These are phyloP conservation scores for Hemicentrotus pulcherrimus DNA, from an alignment of 35 echinoderm and acorn worm genomes.

Conservation along the genomic window DNA sequence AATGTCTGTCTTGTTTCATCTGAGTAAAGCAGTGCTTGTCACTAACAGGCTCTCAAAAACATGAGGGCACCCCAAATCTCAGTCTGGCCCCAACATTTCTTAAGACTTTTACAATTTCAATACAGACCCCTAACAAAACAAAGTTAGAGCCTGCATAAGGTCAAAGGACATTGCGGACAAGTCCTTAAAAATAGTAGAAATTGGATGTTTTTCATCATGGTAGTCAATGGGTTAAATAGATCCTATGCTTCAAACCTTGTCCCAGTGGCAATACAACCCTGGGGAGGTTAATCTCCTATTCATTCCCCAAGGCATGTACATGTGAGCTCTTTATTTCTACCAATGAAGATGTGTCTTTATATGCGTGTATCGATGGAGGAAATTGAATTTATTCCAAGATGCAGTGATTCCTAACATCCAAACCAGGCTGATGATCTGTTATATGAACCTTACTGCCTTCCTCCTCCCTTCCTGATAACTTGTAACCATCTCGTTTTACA, in stretches of 20 bases:
- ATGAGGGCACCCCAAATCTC: too few relatives aligned
- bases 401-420: not conserved
- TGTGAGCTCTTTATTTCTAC: not conserved
- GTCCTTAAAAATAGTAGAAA: too few relatives aligned
- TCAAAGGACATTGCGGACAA: too few relatives aligned
- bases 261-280: not conserved
- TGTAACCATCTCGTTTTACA: too few relatives aligned
- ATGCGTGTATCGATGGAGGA: not conserved
- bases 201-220: not conserved
- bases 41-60: too few relatives aligned
- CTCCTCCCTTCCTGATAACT: not conserved
- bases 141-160: too few relatives aligned
- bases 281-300: not conserved
- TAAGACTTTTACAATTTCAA: too few relatives aligned
- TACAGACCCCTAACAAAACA: too few relatives aligned
- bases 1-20: too few relatives aligned
- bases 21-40: too few relatives aligned
- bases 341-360: not conserved
- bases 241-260: not conserved
- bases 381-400: constrained; percentile 20
- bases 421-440: not conserved
- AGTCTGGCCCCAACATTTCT: too few relatives aligned
- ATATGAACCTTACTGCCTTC: not conserved
- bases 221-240: not conserved
- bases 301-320: not conserved